Evolutionary conservation across 2,797 vertebrate genomes (phyloP), one percentile per base, ranked within the genome.

Genomic region (Pantherophis alleghaniensis): DNA sequence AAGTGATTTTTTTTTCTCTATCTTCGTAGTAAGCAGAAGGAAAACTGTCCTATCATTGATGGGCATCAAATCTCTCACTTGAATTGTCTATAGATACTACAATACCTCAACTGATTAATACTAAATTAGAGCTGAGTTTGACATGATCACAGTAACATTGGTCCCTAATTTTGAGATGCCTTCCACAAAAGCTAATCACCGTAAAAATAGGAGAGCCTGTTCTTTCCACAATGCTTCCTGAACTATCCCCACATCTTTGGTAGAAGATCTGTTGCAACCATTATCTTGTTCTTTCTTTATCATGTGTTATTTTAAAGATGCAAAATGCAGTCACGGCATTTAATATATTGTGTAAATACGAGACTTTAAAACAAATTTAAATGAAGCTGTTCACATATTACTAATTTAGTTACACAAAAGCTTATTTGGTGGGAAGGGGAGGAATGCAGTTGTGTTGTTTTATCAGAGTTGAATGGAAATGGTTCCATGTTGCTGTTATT

Each of bases 251-350:
- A 95, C 95, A 96, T 89, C 94, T 94, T 96, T 96, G 92, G 89
- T 93, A 83, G 96, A 97, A 98, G 97, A 97, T 96, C 97, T 98
- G 98, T 97, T 98, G 99, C 99, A 99, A 98, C 99, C 98, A 99
- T 99, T 99, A 99, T 99, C 98, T 96, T 98, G 94, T 97, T 97
- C 98, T 98, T 97, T 97, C 95, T 96, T 95, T 96, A 97, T 98
- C 96, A 96, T 98, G 97, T 98, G 96, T 96, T 98, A 97, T 97
- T 96, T 94, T 93, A 91, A 95, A 28, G 28, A 96, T 94, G 96
- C 96, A 96, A 94, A 95, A 93, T 94, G 94, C 32, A 37, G 56
- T 86, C 89, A 92, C 91, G 90, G 42, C 96, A 93, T 95, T 96
- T 96, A 95, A 93, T 97, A 94, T 96, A 95, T 95, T 95, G 37